phyloP scores from a whole-genome alignment of 2,797 vertebrate species.

The Luscinia luscinia region DNA sequence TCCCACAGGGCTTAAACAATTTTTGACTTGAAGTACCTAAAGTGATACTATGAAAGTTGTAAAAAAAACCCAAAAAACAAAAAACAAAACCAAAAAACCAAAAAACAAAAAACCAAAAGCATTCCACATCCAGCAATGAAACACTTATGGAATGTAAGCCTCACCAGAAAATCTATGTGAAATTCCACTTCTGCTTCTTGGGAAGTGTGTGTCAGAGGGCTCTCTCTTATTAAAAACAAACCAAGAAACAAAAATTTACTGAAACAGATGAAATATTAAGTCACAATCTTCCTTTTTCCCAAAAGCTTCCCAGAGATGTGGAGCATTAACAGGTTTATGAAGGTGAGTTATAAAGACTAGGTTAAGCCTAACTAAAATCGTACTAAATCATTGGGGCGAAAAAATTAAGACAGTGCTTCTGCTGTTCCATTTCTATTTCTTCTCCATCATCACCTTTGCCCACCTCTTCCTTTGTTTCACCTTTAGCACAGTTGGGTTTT shows the following conservation, averaged over 20 bases:
- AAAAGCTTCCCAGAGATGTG: not conserved
- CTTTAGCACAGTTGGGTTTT: not conserved
- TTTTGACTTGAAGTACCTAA: conserved; percentile 12
- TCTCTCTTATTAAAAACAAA: not conserved
- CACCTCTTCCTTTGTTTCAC: not conserved
- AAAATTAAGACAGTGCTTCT: not conserved
- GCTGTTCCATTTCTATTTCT: not conserved
- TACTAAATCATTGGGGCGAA: accelerated
- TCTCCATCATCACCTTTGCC: not conserved
- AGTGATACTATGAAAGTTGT: not conserved
- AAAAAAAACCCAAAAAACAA: not conserved
- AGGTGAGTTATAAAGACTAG: not conserved
- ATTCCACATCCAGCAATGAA: not conserved
- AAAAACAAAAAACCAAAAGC: not conserved
- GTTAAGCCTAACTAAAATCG: not conserved
- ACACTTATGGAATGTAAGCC: not conserved
- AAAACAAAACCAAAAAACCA: not conserved
- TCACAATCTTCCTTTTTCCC: not conserved
- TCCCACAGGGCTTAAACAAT: not conserved
- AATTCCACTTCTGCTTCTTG: not conserved
- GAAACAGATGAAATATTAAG: not conserved
- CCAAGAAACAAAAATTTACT: not conserved
- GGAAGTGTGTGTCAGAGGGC: not conserved
- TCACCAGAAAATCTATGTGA: not conserved
- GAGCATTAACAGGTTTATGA: not conserved